Conservation (phyloP, 2,888 invertebrate species). For the Hanleya hanleyi region DNA sequence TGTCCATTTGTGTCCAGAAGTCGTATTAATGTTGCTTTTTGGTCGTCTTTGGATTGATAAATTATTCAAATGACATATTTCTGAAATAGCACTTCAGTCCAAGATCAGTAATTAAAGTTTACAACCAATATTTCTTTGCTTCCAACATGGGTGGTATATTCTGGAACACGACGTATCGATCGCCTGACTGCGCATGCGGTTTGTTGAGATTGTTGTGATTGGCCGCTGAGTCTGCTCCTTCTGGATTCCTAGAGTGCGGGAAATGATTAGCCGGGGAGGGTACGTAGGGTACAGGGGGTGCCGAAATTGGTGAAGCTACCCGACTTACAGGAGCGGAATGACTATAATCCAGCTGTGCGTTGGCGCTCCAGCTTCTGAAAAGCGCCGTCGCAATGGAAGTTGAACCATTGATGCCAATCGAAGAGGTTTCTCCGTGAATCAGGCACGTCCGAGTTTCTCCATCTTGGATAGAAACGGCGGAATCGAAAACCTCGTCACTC, state of each 20-base stretch:
- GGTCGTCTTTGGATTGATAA: too few relatives aligned
- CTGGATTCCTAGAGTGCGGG: background rate
- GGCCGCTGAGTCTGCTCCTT: background rate
- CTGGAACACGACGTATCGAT: background rate
- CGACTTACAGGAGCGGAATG: background rate
- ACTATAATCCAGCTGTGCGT: constrained; percentile 35
- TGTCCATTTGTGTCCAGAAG: too few relatives aligned
- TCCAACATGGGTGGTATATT: background rate
- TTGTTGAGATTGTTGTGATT: constrained; percentile 4
- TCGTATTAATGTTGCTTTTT: too few relatives aligned
- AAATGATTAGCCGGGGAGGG: background rate
- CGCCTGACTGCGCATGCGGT: background rate
- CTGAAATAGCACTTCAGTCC: too few relatives aligned
- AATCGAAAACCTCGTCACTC: constrained; percentile 30
- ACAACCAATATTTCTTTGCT: background rate
- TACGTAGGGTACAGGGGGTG: background rate
- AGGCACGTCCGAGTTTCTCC: constrained; percentile 6
- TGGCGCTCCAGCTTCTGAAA: constrained; percentile 42
- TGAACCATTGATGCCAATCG: constrained; percentile 16
- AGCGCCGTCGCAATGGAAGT: constrained; percentile 38
- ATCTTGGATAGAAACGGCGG: constrained; percentile 38
- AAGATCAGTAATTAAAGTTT: too few relatives aligned
- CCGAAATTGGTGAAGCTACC: background rate
- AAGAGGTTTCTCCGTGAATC: background rate
- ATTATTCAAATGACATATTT: too few relatives aligned